Conservation (phyloP, 2,797 vertebrate species). For the Hylomyscus alleni region DNA sequence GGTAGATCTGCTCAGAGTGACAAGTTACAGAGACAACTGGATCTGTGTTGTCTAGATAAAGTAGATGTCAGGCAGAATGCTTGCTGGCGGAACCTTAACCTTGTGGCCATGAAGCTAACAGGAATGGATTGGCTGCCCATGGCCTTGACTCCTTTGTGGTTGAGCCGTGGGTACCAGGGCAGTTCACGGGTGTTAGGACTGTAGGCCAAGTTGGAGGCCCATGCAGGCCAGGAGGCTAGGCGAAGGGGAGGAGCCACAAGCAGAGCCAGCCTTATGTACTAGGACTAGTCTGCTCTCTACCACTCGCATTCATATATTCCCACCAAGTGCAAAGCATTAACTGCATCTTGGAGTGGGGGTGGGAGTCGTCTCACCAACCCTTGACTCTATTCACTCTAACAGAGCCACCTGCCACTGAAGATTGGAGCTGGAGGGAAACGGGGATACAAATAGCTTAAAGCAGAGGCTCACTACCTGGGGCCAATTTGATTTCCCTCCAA, state of each 20-base stretch:
- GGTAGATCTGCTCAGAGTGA: constrained; percentile 38
- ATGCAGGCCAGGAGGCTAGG: background rate
- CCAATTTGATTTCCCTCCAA: constrained; percentile 48
- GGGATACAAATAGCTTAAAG: background rate
- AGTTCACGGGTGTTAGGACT: background rate
- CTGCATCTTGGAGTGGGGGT: background rate
- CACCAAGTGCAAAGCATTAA: constrained; percentile 35
- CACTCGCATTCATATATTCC: background rate
- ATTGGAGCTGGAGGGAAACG: constrained; percentile 31
- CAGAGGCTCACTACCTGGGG: constrained; percentile 55
- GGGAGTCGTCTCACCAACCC: background rate
- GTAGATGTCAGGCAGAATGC: constrained; percentile 20
- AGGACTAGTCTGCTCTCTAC: constrained; percentile 26
- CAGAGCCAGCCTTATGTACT: constrained; percentile 27
- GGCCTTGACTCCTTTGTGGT: constrained; percentile 42
- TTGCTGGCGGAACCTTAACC: constrained; percentile 12
- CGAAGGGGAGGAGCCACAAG: background rate
- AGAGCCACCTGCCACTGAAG: constrained; percentile 10
- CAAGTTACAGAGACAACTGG: background rate
- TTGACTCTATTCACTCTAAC: background rate
- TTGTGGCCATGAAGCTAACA: constrained; percentile 21
- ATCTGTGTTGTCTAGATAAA: background rate
- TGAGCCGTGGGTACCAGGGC: background rate
- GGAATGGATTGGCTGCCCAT: constrained; percentile 21
- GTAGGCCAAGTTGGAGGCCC: constrained; percentile 37